Evolutionary conservation across 2,888 invertebrate genomes (phyloP), one percentile per base, ranked within the genome.

Genomic region (Uloborus plumipes): DNA sequence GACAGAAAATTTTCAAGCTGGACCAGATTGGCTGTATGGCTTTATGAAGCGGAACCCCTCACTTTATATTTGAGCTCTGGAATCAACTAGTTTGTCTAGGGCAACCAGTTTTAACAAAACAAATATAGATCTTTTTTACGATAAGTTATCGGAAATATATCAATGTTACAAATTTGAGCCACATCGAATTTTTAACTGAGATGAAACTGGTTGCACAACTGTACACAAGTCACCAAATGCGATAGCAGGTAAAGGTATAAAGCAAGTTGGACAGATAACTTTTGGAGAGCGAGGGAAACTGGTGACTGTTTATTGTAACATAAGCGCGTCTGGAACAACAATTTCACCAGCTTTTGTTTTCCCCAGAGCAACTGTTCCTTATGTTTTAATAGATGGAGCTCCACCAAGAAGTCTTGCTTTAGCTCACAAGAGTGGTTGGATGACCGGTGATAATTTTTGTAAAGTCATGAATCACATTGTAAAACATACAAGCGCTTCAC

Each of bases 331-430:
- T 61, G 87, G 87, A 55, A 85, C 83, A 78, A 49, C 86, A 39
- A 69, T 87, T 64, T 87, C 87, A 47, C 86, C 87, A 53, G 20
- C 83, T 51, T 87, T 86, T 80, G 84, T 88, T 49, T 88, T 87
- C 81, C 87, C 87, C 20, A 47, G 85, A 26, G 26, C 26, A 26
- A 26, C 26, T 26, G 74, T 77, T 62, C 77, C 83, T 53, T 76
- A 85, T 22, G 49, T 53, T 59, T 71, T 86, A 53, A n/a, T 85
- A 64, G 77, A 85, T 77, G 85, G 85, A 51, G 85, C 85, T 66
- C 86, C 86, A 20, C 61, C 66, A 26, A 86, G 86, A 49, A 69
- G 81, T 69, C 22, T 85, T 53, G 87, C 86, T 15, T 62, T 77
- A 20, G 86, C 84, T 18, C 62, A 70, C 20, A 58, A 31, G 49